Evolutionary conservation across 2,797 vertebrate genomes (phyloP).

Genomic region (Darevskia nairensis): DNA sequence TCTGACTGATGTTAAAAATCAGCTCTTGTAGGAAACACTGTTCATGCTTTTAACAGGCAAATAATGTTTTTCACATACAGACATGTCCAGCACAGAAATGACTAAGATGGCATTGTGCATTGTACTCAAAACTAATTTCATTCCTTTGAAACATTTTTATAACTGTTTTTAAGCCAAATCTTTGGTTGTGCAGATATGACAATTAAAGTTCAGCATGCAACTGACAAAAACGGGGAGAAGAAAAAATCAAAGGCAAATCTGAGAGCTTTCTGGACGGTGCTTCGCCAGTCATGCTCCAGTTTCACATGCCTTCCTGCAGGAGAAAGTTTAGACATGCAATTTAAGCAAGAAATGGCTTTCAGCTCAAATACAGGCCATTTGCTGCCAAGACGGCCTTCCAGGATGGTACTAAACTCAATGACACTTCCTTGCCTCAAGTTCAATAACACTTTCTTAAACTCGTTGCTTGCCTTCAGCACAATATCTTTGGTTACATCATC

Average conservation of each 20-base stretch:
- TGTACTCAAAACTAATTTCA: constrained; percentile 33
- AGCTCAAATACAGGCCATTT: constrained; percentile 99
- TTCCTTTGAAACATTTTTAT: constrained; percentile 37
- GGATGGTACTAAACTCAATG: constrained; percentile 96
- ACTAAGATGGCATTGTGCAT: constrained; percentile 30
- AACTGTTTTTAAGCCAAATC: constrained; percentile 45
- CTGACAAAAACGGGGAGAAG: constrained; percentile 93
- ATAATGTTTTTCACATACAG: not conserved
- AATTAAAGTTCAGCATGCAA: constrained; percentile 60
- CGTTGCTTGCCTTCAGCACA: constrained; percentile 93
- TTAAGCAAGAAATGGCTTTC: constrained; percentile 94
- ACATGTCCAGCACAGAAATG: constrained; percentile 10
- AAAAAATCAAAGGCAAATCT: constrained; percentile 97
- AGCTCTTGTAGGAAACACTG: not conserved
- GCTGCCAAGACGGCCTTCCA: constrained; percentile 96
- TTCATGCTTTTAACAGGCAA: constrained; percentile 67
- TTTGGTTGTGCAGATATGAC: constrained; percentile 58
- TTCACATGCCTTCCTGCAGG: constrained; percentile 88
- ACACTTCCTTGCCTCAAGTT: constrained; percentile 89
- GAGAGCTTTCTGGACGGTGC: constrained; percentile 83
- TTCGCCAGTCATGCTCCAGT: constrained; percentile 95
- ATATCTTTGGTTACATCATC: constrained; percentile 98
- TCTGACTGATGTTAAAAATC: constrained; percentile 36
- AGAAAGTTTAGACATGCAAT: constrained; percentile 82
- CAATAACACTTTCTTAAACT: constrained; percentile 90